Conservation (phyloP, 1,140 invertebrate species). For the Caenorhabditis remanei region DNA sequence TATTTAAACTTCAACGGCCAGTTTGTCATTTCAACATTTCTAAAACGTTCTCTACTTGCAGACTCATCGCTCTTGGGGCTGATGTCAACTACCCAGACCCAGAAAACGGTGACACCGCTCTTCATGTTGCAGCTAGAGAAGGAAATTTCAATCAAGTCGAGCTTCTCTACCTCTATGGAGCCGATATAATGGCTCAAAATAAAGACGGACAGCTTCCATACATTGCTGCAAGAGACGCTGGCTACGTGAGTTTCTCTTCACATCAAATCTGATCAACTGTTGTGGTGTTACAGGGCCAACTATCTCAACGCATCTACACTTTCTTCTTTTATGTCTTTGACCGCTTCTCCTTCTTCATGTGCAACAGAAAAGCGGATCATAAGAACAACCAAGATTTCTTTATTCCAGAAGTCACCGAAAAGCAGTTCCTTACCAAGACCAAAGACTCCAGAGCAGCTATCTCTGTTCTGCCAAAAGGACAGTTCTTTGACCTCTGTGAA, state of each 20-base stretch:
- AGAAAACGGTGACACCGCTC: constrained; percentile 8
- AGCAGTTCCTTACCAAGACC: constrained; percentile 17
- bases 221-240: constrained; percentile 1
- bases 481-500: constrained; percentile 35
- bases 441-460: constrained; percentile 15
- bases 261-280: background rate
- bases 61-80: constrained; percentile 36
- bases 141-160: constrained; percentile 32
- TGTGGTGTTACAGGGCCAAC: background rate
- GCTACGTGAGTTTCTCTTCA: background rate
- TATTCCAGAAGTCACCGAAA: constrained; percentile 37
- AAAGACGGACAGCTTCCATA: constrained; percentile 9
- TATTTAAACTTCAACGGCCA: too few species aligned
- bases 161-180: constrained; percentile 41
- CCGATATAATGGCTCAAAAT: constrained; percentile 8
- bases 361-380: constrained; percentile 44
- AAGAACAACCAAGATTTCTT: constrained; percentile 36
- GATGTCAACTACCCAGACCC: constrained; percentile 30
- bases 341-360: constrained; percentile 33
- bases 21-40: background rate
- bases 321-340: constrained; percentile 42
- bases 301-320: background rate
- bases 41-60: background rate
- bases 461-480: constrained; percentile 14
- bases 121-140: constrained; percentile 12